Evolutionary conservation across 2,888 invertebrate genomes (phyloP), one percentile per base, ranked within the genome.

Genomic region (Latrodectus elegans): DNA sequence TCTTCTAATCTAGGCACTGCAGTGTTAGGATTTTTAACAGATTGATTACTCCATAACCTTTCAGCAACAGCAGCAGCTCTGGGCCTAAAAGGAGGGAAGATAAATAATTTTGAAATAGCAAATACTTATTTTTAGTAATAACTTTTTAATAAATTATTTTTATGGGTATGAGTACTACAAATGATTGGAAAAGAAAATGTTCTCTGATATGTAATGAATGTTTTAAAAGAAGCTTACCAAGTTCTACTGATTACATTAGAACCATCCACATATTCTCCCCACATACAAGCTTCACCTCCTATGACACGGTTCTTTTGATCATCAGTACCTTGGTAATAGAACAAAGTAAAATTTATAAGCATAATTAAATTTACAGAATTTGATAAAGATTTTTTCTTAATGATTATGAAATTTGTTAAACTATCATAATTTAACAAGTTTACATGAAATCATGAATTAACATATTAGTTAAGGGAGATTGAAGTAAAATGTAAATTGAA

Each of bases 251-350:
- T 92, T n/a, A 94, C 91, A 91, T 95, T 95, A 22, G 94, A 94
- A 65, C 93, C 93, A 91, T 97, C 96, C 0, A 97, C 96, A 90
- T 94, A 95, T 92, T 98, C 98, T 3, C 95, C 95, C 98, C 98
- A 98, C 95, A 98, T 95, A 91, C 97, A 97, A 0, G 97, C 96
- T 92, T 97, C 97, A 0, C 98, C 98, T 0, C 98, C 98, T 15
- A 97, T 92, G 51, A 98, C 95, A 79, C 95, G 92, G 2, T 93
- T 91, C 90, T 95, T 94, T 90, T 95, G 94, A 6, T 90, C 91
- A 22, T 90, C 91, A 4, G 92, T 92, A 17, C 89, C 89, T 89
- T 26, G 15, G 51, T 82, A 52, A 60, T 60, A 60, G 6, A 60
- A 60, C 8, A 0, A 12, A 14, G 55, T 55, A 55, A 14, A 55